phyloP scores from a whole-genome alignment of 2,888 invertebrate genomes.

The Meteorus cinctellus region DNA sequence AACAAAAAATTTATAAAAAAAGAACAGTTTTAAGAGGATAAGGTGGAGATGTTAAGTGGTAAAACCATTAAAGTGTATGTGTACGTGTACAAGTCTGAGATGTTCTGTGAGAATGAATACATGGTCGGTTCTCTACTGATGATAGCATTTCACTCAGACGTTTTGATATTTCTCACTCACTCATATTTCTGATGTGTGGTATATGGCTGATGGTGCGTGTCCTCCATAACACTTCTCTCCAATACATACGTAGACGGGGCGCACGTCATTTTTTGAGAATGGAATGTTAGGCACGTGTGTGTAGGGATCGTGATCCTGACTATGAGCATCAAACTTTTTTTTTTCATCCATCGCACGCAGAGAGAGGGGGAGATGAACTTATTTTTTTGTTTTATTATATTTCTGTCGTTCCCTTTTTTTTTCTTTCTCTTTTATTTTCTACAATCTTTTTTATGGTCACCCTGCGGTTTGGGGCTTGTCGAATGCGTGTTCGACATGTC shows the following conservation, averaged over 20 bases:
- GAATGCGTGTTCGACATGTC: constrained; percentile 26
- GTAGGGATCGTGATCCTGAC: constrained; percentile 24
- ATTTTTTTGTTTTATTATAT: constrained; percentile 22
- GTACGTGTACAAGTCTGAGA: background rate
- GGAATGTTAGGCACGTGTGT: constrained; percentile 37
- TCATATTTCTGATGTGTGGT: constrained; percentile 55
- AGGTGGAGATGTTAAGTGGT: constrained; percentile 73
- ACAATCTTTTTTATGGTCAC: constrained; percentile 19
- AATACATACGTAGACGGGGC: constrained; percentile 44
- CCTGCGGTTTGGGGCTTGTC: constrained; percentile 23
- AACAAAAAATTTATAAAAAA: background rate
- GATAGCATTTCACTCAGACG: constrained; percentile 52
- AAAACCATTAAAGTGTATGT: constrained; percentile 67
- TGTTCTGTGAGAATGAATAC: constrained; percentile 2
- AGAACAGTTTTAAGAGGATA: constrained; percentile 25
- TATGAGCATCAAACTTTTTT: constrained; percentile 38
- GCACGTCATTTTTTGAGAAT: constrained; percentile 46
- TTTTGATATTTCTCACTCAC: constrained; percentile 4
- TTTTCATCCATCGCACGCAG: background rate
- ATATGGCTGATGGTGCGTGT: constrained; percentile 36
- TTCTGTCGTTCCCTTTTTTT: background rate
- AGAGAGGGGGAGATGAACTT: constrained; percentile 11
- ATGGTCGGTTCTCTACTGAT: constrained; percentile 28
- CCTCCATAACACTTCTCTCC: constrained; percentile 49
- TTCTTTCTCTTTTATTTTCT: background rate